Percentiles rank a stretch among this genome's conserved stretches.
These are phyloP conservation scores for Lepus americanus DNA, from an alignment of 2,113 vertebrate species.

Conservation along the genomic window DNA sequence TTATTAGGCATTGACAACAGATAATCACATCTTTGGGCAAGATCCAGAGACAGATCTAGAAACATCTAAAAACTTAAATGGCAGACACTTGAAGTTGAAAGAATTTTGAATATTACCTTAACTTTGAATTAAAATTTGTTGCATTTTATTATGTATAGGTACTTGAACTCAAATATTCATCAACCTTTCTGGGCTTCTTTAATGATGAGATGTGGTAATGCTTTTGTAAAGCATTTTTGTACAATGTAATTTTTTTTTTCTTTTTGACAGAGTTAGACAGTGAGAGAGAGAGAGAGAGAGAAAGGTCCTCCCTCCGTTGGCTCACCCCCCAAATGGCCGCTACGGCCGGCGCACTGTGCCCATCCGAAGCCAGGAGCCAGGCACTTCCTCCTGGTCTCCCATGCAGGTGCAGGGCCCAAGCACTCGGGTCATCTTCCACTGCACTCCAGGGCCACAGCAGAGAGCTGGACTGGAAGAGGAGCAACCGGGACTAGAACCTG, in stretches of 20 bases:
- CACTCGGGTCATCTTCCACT: too few species aligned
- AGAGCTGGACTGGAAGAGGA: too few species aligned
- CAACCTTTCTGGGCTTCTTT: not conserved
- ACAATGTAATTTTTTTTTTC: not conserved
- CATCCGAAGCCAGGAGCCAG: too few species aligned
- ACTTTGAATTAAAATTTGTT: constrained; percentile 2
- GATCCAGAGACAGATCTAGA: not conserved
- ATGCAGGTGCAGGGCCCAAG: too few species aligned
- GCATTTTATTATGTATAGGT: not conserved
- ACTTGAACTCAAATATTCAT: not conserved
- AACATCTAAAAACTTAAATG: not conserved
- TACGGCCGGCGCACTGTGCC: too few species aligned
- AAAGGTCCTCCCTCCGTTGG: too few species aligned
- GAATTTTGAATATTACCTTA: not conserved
- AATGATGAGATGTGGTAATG: not conserved
- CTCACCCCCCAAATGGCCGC: too few species aligned
- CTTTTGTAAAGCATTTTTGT: not conserved
- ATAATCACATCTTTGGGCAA: not conserved
- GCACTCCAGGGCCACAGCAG: too few species aligned
- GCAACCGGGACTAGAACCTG: too few species aligned
- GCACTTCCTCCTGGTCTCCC: too few species aligned
- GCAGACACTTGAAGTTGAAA: not conserved
- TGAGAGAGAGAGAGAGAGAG: too few species aligned
- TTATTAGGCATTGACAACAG: constrained; percentile 36
- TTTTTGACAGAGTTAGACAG: too few species aligned